Percentiles rank a stretch among this genome's conserved stretches.
These are phyloP conservation scores for Molossus alvarezi DNA, from an alignment of 2,797 vertebrate species.

Conservation along the genomic window DNA sequence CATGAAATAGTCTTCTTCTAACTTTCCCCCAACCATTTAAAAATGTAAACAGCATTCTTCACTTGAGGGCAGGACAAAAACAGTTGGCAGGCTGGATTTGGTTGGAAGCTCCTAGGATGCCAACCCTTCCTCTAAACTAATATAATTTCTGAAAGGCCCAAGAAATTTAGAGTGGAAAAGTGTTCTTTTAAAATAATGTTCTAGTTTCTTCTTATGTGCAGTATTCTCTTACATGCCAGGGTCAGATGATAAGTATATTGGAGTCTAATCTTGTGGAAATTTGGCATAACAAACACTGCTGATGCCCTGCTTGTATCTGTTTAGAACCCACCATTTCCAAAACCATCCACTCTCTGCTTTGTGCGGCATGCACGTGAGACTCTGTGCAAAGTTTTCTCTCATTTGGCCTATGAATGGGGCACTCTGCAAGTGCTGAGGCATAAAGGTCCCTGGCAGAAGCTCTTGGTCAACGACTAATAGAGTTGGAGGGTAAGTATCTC, in stretches of 20 bases:
- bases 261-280: neutral
- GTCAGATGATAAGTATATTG: slow-evolving; percentile 14
- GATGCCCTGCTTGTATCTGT: neutral
- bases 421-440: neutral
- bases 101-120: neutral
- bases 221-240: neutral
- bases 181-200: slow-evolving; percentile 10
- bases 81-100: neutral
- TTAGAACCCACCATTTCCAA: neutral
- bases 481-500: neutral
- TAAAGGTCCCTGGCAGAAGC: neutral
- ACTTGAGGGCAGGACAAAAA: neutral
- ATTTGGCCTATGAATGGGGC: neutral
- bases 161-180: neutral
- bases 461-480: neutral
- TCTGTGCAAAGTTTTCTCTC: neutral
- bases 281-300: neutral
- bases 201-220: neutral
- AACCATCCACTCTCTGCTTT: neutral
- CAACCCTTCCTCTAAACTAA: neutral
- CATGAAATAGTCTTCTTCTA: slow-evolving; percentile 39
- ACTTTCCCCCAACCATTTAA: neutral
- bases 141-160: neutral
- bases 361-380: no score
- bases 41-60: slow-evolving; percentile 34